Evolutionary conservation across 2,888 invertebrate genomes (phyloP).

Genomic region (Euproctis similis): DNA sequence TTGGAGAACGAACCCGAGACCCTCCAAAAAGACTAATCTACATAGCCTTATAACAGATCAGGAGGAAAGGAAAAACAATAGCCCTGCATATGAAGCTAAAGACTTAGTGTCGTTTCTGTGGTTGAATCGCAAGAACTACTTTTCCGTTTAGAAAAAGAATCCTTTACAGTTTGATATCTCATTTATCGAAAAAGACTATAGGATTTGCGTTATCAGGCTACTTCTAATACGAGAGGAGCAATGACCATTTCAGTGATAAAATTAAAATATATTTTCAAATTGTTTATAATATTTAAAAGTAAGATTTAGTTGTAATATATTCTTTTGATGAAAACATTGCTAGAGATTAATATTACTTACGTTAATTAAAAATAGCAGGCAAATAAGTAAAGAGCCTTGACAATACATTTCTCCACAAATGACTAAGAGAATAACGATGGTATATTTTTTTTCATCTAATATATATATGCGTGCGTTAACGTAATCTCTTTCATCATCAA

Average conservation of each 20-base stretch:
- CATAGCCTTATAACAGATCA: no score
- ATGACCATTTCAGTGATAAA: neutral
- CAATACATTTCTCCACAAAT: conserved; percentile 22
- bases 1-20: no score
- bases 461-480: conserved; percentile 16
- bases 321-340: no score
- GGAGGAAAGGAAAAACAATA: no score
- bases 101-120: no score
- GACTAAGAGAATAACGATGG: conserved; percentile 9
- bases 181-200: neutral
- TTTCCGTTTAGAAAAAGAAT: no score
- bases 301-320: no score
- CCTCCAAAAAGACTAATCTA: no score
- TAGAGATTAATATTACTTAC: conserved; percentile 21
- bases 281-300: no score
- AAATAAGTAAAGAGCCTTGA: conserved; percentile 19
- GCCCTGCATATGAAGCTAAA: no score
- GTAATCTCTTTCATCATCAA: conserved; percentile 7
- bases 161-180: no score
- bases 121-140: no score
- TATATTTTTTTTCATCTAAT: conserved; percentile 3
- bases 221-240: neutral
- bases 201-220: neutral
- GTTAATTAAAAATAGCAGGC: conserved; percentile 24
- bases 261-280: neutral